These are phyloP conservation scores for Dromius quadrimaculatus DNA, from an alignment of 2,888 invertebrate species.

Conservation along the genomic window DNA sequence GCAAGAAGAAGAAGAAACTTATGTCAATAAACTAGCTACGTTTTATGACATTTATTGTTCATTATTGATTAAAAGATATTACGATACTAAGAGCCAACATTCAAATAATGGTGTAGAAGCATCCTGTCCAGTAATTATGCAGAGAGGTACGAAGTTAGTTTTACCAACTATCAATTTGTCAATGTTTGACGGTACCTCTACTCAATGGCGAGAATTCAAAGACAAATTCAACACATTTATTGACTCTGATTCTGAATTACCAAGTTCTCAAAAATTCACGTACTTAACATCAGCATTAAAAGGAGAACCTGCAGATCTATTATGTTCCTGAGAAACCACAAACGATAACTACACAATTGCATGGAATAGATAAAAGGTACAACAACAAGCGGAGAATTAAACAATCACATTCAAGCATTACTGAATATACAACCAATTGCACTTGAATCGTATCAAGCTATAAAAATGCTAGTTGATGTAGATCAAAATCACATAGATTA, in stretches of 20 bases:
- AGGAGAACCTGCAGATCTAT: constrained; percentile 37
- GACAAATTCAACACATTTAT: constrained; percentile 54
- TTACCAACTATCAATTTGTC: constrained; percentile 52
- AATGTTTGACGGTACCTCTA: constrained; percentile 53
- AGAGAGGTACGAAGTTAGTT: background rate
- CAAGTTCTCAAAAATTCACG: constrained; percentile 53
- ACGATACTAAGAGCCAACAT: no score
- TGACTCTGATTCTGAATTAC: constrained; percentile 48
- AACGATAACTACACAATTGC: constrained; percentile 35
- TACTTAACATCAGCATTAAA: constrained; percentile 38
- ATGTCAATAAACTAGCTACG: no score
- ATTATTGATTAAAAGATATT: no score
- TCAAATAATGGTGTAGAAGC: no score
- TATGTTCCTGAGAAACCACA: constrained; percentile 8
- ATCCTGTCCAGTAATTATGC: no score
- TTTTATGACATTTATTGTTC: no score
- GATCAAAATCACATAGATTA: background rate
- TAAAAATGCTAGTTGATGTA: background rate
- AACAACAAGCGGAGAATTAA: constrained; percentile 39
- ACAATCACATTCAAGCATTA: constrained; percentile 17
- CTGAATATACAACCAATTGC: constrained; percentile 15
- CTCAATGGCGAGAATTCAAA: constrained; percentile 52
- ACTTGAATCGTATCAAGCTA: constrained; percentile 6
- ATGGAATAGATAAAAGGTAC: constrained; percentile 18
- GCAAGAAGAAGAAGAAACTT: no score